Base-by-base conservation (phyloP, 2,888 invertebrate genomes). In the Amphipoea lucens region DNA sequence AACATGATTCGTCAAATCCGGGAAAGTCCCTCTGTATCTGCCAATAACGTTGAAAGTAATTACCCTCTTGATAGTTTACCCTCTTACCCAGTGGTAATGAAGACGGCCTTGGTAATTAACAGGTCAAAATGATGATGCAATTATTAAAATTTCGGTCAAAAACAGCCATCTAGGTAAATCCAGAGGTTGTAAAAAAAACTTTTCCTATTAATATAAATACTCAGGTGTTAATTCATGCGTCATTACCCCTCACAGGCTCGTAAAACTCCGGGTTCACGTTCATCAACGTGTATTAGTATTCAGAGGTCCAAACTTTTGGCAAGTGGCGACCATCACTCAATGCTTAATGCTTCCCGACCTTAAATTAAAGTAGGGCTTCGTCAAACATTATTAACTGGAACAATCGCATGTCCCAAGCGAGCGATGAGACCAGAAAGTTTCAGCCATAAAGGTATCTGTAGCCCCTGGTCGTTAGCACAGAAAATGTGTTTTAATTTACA, bases 401-500 rank as follows among this genome's bases (percentile, higher is more conserved):
- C 81, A 88, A 90, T 87, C 86, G 87, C 66, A 68, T 76, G 87
- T 89, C 92, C 88, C 87, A 45, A 42, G 90, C 80, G 91, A 76
- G 85, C 82, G 83, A 90, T 91, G 82, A 42, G 82, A 87, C 90
- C 88, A 90, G 90, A 92, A 92, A 92, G 86, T 92, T 92, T 88
- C 12, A 12, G 67, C 68, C 70, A 76, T 80, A 82, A 74, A 79
- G 82, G 83, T 89, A 83, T 85, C 79, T 79, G 69, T 75, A n/a
- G 40, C 11, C 69, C 70, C 23, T 6, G 66, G 73, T 83, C 85
- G 81, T 86, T 87, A 78, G 70, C 23, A 67, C 76, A 72, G 71
- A 76, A 84, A 90, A 88, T 90, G 89, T 87, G 82, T 87, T 89
- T 90, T 85, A 89, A 89, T 89, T 87, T 89, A 83, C 89, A 87